A percentile compares a stretch with the other conserved stretches of the same genome.
These are phyloP conservation scores for Epistrophe grossulariae DNA, from an alignment of 2,888 invertebrate genomes.

Conservation along the genomic window DNA sequence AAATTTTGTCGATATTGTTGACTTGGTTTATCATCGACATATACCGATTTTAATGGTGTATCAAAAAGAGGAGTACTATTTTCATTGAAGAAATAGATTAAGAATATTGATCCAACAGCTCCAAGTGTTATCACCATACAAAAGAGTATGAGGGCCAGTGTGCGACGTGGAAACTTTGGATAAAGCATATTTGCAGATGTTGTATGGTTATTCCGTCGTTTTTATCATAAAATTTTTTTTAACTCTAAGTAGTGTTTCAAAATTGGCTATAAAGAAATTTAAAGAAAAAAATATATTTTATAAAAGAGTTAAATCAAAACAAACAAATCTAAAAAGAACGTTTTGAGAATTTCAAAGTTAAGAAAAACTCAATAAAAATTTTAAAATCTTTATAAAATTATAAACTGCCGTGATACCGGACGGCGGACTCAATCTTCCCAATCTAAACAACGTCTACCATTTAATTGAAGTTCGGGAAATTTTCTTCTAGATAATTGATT, in stretches of 20 bases:
- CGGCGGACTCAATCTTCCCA: too few species aligned
- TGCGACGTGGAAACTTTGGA: slow-evolving; percentile 77
- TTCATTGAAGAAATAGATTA: slow-evolving; percentile 76
- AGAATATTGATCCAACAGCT: slow-evolving; percentile 76
- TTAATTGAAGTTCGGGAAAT: too few species aligned
- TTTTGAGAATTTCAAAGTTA: too few species aligned
- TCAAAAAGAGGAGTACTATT: slow-evolving; percentile 62
- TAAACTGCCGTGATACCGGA: too few species aligned
- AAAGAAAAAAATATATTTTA: neutral
- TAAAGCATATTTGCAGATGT: slow-evolving; percentile 76
- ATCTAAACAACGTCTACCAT: too few species aligned
- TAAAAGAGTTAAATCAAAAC: neutral
- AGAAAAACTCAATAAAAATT: too few species aligned
- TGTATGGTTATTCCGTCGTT: neutral
- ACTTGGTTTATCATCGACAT: slow-evolving; percentile 23
- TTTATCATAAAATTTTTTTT: neutral
- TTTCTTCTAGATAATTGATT: too few species aligned
- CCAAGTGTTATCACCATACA: slow-evolving; percentile 76
- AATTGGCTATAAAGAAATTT: neutral
- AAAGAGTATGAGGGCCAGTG: slow-evolving; percentile 76
- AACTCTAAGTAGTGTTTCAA: neutral
- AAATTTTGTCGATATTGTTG: slow-evolving; percentile 42
- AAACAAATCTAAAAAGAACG: too few species aligned
- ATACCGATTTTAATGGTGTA: slow-evolving; percentile 36
- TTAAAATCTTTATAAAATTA: too few species aligned